A percentile compares a stretch with the other conserved stretches of the same genome.
Evolutionary conservation across 2,888 invertebrate genomes (phyloP).

Genomic region (Hetaerina titia): DNA sequence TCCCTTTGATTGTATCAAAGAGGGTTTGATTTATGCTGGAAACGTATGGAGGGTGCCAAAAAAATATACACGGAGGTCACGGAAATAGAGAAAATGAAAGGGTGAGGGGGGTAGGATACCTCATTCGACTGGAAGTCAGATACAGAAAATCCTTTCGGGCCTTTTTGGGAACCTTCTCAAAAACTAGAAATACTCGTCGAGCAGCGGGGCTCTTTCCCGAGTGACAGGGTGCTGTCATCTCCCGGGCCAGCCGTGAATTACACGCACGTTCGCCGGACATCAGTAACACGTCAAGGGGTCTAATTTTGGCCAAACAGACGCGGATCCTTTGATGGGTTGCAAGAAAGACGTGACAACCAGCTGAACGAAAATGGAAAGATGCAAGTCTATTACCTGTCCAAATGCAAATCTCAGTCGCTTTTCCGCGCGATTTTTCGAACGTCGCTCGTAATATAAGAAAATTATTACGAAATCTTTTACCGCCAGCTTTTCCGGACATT

Average conservation of each 20-base stretch:
- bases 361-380: neutral
- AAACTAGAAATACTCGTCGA: neutral
- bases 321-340: neutral
- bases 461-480: no score
- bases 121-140: neutral
- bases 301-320: neutral
- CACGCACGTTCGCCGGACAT: neutral
- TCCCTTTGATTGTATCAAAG: no score
- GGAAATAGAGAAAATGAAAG: neutral
- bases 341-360: neutral
- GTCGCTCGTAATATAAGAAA: neutral
- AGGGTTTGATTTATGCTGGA: no score
- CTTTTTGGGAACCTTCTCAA: neutral
- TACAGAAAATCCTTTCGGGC: neutral
- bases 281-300: neutral
- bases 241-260: neutral
- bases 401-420: neutral
- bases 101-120: neutral
- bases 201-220: neutral
- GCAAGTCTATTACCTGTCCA: neutral
- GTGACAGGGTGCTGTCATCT: slow-evolving; percentile 6
- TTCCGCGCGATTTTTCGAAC: neutral
- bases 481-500: neutral
- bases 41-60: no score
- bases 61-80: neutral